Evolutionary conservation across 2,797 vertebrate species (phyloP), one percentile per base, ranked within the genome.

Genomic region (Etheostoma perlongum): DNA sequence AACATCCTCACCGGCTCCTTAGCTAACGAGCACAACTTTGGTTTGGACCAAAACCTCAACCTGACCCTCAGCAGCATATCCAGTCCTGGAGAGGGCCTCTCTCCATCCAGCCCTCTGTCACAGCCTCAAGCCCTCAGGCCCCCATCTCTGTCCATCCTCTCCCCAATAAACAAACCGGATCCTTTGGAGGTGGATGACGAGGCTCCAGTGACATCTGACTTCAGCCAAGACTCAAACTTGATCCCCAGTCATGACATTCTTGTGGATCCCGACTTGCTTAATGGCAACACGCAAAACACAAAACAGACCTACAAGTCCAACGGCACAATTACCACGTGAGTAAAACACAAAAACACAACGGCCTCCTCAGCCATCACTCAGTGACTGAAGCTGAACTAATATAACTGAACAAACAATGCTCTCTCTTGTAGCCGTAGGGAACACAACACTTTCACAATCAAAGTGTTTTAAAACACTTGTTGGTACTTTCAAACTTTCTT

Each of bases 251-350:
- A 21, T 47, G 86, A 86, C 51, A n/a, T 78, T 44, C 77, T 55
- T 49, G 0, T 85, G 83, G 96, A 98, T 85, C 93, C 95, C 15
- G 81, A 89, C 1, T 63, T 93, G 10, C 40, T 94, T 57, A 94
- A 94, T 36, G 92, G 92, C 66, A 94, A 94, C 59, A 19, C 52
- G 51, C 65, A 71, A 5, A 76, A 79, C 40, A 23, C 70, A 55
- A 90, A 88, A 75, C 58, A 80, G 44, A 66, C 55, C 84, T 80
- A 83, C 64, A 88, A 95, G 89, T 85, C 86, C 89, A 96, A 92
- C 81, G 94, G 95, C 8, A 91, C 94, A 60, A 93, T 97, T 72
- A 96, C 97, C 93, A 98, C 95, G 98, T 99, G 95, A 97, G 98
- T 99, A 92, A 62, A 23, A 51, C 27, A 72, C n/a, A 16, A 52